Evolutionary conservation across 2,888 invertebrate genomes (phyloP).

Genomic region (Bibio marci): DNA sequence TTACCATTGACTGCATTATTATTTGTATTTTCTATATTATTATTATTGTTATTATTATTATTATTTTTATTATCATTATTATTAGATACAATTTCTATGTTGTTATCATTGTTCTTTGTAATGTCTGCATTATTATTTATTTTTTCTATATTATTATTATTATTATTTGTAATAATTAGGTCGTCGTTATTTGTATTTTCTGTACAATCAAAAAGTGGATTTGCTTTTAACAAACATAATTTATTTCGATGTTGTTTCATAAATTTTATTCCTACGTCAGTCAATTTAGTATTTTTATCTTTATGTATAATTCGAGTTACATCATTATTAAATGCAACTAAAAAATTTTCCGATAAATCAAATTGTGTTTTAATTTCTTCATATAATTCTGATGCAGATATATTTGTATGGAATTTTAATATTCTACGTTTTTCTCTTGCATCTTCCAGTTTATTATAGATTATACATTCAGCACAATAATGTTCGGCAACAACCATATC

Average conservation of each 20-base stretch:
- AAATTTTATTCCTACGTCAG: constrained; percentile 6
- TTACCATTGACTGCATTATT: too few relatives aligned
- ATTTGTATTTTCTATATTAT: too few relatives aligned
- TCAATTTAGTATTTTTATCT: constrained; percentile 11
- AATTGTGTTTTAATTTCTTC: constrained; percentile 23
- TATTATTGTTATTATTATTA: too few relatives aligned
- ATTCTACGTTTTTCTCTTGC: constrained; percentile 25
- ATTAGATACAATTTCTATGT: too few relatives aligned
- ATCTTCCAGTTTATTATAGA: constrained; percentile 24
- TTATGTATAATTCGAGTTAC: constrained; percentile 24
- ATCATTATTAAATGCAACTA: too few relatives aligned
- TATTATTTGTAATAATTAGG: too few relatives aligned
- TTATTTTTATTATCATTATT: too few relatives aligned
- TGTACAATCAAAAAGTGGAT: not conserved
- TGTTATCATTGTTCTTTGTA: too few relatives aligned
- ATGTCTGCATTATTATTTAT: too few relatives aligned
- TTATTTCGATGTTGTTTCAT: not conserved
- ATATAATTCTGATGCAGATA: constrained; percentile 21
- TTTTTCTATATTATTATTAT: too few relatives aligned
- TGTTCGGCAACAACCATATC: constrained; percentile 18
- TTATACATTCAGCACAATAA: constrained; percentile 15
- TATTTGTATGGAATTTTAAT: constrained; percentile 22
- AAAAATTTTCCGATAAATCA: too few relatives aligned
- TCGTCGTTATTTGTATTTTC: too few relatives aligned
- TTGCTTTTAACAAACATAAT: constrained; percentile 1